A percentile compares a stretch with the other conserved stretches of the same genome.
Conservation (phyloP, 2,797 vertebrate genomes). For the Lithobates sylvaticus region DNA sequence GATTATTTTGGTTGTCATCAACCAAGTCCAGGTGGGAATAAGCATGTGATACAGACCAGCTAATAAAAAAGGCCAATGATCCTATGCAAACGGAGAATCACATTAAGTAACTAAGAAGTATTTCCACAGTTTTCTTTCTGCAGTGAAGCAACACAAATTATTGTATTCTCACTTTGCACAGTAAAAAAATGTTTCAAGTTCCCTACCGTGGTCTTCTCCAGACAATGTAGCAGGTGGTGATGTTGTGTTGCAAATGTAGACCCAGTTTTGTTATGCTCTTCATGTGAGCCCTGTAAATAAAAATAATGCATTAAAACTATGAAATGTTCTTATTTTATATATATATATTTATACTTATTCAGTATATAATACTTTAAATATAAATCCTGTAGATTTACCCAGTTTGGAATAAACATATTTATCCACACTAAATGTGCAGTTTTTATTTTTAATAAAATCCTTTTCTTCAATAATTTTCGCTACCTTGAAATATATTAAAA, state of each 20-base stretch:
- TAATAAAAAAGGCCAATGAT: too few relatives aligned
- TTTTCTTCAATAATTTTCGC: not conserved
- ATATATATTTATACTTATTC: too few relatives aligned
- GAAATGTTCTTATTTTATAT: not conserved
- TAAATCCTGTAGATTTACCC: too few relatives aligned
- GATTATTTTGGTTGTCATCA: too few relatives aligned
- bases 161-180: constrained; percentile 1
- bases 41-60: too few relatives aligned
- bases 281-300: constrained; percentile 84
- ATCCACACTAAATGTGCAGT: too few relatives aligned
- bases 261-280: constrained; percentile 87
- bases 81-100: too few relatives aligned
- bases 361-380: too few relatives aligned
- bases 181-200: constrained; percentile 34
- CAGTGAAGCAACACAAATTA: not conserved
- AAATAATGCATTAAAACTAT: constrained; percentile 57
- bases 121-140: not conserved
- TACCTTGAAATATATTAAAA: constrained; percentile 25
- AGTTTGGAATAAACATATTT: not conserved
- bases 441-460: not conserved
- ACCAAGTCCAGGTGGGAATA: too few relatives aligned
- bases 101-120: too few relatives aligned
- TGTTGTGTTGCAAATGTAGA: constrained; percentile 89
- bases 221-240: constrained; percentile 93
- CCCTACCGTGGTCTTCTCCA: constrained; percentile 97